A percentile compares a stretch with the other conserved stretches of the same genome.
phyloP scores from a whole-genome alignment of 2,113 vertebrate genomes.

The Polyodon spathula region DNA sequence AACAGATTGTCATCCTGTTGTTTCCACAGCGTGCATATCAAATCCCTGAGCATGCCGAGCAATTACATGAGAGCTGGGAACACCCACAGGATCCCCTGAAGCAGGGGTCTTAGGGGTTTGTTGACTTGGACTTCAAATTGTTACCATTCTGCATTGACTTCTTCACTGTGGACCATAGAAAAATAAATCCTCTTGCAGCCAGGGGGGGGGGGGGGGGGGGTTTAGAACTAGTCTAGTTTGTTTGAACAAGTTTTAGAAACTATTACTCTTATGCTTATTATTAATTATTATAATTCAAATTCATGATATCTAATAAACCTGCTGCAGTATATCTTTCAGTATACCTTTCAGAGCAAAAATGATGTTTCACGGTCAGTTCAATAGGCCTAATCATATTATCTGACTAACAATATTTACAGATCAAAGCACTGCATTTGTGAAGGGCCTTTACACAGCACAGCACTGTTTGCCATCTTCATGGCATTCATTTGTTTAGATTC shows the following conservation, averaged over 20 bases:
- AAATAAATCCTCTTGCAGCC: constrained; percentile 40
- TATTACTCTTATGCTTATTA: constrained; percentile 1
- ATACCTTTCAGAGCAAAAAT: too few species aligned
- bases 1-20: constrained; percentile 45
- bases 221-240: constrained; percentile 21
- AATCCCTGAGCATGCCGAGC: constrained; percentile 43
- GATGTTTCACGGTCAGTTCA: too few species aligned
- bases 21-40: constrained; percentile 34
- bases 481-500: too few species aligned
- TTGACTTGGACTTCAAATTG: constrained; percentile 54
- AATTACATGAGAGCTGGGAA: constrained; percentile 47
- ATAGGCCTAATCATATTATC: too few species aligned
- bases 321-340: too few species aligned
- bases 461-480: too few species aligned
- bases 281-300: too few species aligned
- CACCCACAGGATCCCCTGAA: constrained; percentile 50
- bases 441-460: too few species aligned
- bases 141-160: constrained; percentile 51
- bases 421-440: too few species aligned
- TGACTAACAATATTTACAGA: too few species aligned
- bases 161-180: constrained; percentile 38
- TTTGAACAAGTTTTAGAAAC: constrained; percentile 19
- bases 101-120: constrained; percentile 52
- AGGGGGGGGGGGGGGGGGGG: constrained; percentile 14
- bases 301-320: too few species aligned